A percentile compares a stretch with the other conserved stretches of the same genome.
These are phyloP conservation scores for Pelochelys cantorii DNA, from an alignment of 2,797 vertebrate species.

Conservation along the genomic window DNA sequence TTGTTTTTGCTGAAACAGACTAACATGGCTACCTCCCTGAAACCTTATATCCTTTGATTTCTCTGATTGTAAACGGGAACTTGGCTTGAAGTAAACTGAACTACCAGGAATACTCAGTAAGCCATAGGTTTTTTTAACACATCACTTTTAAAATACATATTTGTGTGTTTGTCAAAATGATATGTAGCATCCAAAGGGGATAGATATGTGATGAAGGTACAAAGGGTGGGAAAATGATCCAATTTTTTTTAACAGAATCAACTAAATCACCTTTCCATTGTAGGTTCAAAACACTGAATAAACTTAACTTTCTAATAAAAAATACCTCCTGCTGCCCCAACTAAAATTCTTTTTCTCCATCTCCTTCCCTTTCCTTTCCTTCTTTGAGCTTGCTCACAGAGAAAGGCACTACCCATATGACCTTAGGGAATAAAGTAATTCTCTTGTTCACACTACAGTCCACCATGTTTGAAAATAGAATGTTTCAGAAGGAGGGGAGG, in stretches of 20 bases:
- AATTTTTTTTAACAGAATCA: neutral
- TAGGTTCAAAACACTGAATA: neutral
- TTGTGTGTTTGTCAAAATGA: neutral
- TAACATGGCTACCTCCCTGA: too few relatives aligned
- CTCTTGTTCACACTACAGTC: neutral
- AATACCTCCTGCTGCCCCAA: neutral
- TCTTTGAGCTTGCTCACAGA: neutral
- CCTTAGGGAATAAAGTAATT: neutral
- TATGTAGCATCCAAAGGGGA: neutral
- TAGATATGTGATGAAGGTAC: neutral
- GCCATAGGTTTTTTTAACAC: neutral
- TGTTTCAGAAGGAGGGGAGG: neutral
- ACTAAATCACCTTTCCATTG: neutral
- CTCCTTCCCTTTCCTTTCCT: neutral
- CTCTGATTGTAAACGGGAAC: neutral
- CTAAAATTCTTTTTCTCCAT: rapidly evolving
- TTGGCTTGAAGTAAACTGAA: constrained; percentile 5
- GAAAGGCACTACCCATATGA: neutral
- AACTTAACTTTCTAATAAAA: neutral
- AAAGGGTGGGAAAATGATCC: neutral
- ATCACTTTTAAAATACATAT: neutral
- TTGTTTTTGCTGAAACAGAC: too few relatives aligned
- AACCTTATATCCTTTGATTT: neutral
- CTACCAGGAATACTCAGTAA: neutral
- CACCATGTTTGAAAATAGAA: neutral